Evolutionary conservation across 2,888 invertebrate species (phyloP).

Genomic region (Drosophila planitibia): DNA sequence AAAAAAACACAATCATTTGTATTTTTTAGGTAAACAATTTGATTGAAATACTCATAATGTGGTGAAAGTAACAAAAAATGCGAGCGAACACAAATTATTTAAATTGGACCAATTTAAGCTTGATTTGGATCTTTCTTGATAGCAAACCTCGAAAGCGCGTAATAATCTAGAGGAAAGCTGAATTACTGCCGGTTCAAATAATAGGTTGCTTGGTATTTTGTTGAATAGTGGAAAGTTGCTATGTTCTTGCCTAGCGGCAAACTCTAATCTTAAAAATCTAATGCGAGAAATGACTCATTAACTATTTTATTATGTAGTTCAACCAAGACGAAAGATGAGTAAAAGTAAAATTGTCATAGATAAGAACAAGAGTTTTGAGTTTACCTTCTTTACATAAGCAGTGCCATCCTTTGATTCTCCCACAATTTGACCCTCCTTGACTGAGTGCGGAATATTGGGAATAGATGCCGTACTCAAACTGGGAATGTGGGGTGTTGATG

Average conservation of each 20-base stretch:
- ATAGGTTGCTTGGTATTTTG: constrained; percentile 24
- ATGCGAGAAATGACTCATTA: constrained; percentile 27
- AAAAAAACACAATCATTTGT: background rate
- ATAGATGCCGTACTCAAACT: constrained; percentile 31
- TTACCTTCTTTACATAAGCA: constrained; percentile 73
- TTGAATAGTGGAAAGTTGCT: constrained; percentile 42
- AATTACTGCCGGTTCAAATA: constrained; percentile 15
- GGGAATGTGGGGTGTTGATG: constrained; percentile 41
- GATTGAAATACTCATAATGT: constrained; percentile 5
- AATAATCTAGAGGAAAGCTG: constrained; percentile 39
- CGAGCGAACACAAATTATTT: constrained; percentile 22
- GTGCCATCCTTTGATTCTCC: constrained; percentile 76
- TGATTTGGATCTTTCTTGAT: constrained; percentile 43
- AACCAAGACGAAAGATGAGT: constrained; percentile 3
- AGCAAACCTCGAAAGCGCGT: constrained; percentile 4
- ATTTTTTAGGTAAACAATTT: background rate
- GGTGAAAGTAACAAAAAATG: constrained; percentile 44
- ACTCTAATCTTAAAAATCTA: constrained; percentile 23
- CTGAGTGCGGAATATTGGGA: constrained; percentile 38
- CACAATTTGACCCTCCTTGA: constrained; percentile 52
- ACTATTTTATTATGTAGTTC: constrained; percentile 17
- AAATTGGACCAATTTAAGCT: constrained; percentile 21
- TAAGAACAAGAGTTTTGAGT: constrained; percentile 9
- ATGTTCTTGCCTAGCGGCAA: constrained; percentile 28
- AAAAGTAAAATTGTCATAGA: constrained; percentile 1